Percentiles rank a stretch among this genome's conserved stretches.
Evolutionary conservation across 2,113 vertebrate genomes (phyloP).

Genomic region (Coptodon bakossiorum): DNA sequence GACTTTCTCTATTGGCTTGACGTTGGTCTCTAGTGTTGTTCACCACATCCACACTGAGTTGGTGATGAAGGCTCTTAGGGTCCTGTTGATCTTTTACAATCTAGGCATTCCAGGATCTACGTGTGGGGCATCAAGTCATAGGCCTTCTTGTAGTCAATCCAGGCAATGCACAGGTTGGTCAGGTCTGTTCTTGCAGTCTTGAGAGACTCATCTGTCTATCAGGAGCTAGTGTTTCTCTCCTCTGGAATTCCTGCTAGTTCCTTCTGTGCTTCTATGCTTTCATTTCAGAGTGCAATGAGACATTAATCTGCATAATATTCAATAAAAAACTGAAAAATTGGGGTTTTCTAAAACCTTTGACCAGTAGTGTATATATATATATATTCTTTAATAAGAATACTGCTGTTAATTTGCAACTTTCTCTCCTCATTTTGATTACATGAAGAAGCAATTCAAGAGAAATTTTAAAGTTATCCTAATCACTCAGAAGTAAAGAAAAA

Average conservation of each 20-base stretch:
- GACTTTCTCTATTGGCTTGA: background rate
- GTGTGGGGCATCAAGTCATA: background rate
- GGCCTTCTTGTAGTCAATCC: background rate
- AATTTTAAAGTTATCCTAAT: background rate
- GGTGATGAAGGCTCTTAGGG: background rate
- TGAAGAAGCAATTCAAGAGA: background rate
- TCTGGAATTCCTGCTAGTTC: background rate
- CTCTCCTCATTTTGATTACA: background rate
- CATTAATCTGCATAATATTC: background rate
- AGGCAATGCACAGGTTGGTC: background rate
- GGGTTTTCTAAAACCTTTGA: background rate
- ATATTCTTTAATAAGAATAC: background rate
- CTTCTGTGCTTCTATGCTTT: background rate
- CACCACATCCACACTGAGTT: background rate
- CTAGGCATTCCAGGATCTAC: background rate
- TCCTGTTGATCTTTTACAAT: background rate
- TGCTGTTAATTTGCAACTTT: background rate
- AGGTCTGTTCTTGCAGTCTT: background rate
- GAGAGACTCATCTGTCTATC: background rate
- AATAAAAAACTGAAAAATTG: background rate
- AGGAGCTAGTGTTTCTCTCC: background rate
- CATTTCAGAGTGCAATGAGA: background rate
- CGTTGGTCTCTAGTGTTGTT: background rate
- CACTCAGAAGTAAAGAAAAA: background rate
- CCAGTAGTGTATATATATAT: background rate